Evolutionary conservation across 1,140 invertebrate genomes (phyloP), one percentile per base, ranked within the genome.

Genomic region (Dinothrombium tinctorium): DNA sequence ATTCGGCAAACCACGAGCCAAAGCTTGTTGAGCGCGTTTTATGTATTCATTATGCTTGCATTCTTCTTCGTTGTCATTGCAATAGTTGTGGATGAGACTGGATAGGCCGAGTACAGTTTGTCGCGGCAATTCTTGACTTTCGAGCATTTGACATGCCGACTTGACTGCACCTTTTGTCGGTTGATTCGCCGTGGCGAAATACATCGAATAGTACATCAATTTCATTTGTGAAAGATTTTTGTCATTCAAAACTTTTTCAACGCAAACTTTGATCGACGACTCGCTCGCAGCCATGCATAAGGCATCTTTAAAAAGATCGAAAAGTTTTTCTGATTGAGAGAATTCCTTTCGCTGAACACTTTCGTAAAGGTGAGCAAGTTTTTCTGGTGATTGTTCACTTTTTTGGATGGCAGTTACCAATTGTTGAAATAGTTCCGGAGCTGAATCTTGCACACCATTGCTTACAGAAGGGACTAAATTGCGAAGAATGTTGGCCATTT

Each of bases 221-320:
- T 9, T 20, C n/a, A 23, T 5, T 37, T 15, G 19, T n/a, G 7
- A 6, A 5, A 17, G 4, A 20, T 7, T 20, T 12, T 17, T 17
- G 5, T 32, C 29, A 2, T 37, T 37, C 28, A 9, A 9, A 21
- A 37, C 22, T 17, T n/a, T 6, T 20, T 37, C 35, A 8, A 37
- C 35, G 22, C 17, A 20, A 23, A 41, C 17, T 24, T 41, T 14
- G 6, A 37, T 14, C n/a, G 44, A 36, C 12, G 31, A 29, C 19
- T 43, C 31, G 22, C 11, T 42, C 20, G 29, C 39, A 20, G 41
- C 23, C 38, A 45, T 20, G 15, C 26, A 17, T 7, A 37, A 28
- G 9, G 39, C 44, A 41, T 45, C 44, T 3, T 20, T 25, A 15
- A 43, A 42, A 2, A 45, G 5, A 23, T 45, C 44, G 14, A 15